phyloP scores from a whole-genome alignment of 1,140 invertebrate genomes.

The Pseudomyrmex pallidus region DNA sequence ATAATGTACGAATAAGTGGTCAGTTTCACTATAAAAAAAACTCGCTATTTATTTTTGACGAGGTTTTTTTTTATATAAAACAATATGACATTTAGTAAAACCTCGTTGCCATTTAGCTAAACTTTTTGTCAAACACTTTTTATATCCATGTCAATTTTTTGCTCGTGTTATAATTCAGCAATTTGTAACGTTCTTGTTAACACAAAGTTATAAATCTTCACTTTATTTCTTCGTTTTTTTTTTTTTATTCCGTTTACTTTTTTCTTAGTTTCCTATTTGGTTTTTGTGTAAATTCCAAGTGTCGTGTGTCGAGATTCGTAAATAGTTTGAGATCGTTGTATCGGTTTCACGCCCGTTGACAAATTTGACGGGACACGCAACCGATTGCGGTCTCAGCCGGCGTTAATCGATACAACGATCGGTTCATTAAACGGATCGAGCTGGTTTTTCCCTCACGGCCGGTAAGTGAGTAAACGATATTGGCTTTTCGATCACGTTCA shows the following conservation, averaged over 20 bases:
- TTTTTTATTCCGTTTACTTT: background rate
- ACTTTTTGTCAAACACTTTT: conserved; percentile 20
- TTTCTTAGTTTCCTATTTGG: background rate
- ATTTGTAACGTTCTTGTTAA: conserved; percentile 30
- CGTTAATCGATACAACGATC: conserved; percentile 85
- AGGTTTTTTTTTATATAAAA: background rate
- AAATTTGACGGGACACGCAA: conserved; percentile 84
- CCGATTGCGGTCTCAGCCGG: conserved; percentile 80
- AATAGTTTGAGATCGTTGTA: conserved; percentile 61
- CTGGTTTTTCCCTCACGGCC: conserved; percentile 74
- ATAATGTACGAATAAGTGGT: background rate
- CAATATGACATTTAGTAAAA: background rate
- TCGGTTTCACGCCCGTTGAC: conserved; percentile 82
- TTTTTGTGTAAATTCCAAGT: background rate
- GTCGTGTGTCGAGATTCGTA: conserved; percentile 51
- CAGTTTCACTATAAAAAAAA: conserved; percentile 5
- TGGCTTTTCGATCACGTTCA: conserved; percentile 83
- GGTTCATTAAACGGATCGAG: conserved; percentile 80
- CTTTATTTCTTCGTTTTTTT: background rate
- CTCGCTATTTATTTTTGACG: background rate
- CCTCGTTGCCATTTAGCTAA: background rate
- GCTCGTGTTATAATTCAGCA: background rate
- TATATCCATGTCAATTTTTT: background rate
- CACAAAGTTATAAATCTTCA: background rate
- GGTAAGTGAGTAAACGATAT: conserved; percentile 70